A percentile compares a stretch with the other conserved stretches of the same genome.
Conservation (phyloP, 2,113 vertebrate genomes). For the Struthio camelus region DNA sequence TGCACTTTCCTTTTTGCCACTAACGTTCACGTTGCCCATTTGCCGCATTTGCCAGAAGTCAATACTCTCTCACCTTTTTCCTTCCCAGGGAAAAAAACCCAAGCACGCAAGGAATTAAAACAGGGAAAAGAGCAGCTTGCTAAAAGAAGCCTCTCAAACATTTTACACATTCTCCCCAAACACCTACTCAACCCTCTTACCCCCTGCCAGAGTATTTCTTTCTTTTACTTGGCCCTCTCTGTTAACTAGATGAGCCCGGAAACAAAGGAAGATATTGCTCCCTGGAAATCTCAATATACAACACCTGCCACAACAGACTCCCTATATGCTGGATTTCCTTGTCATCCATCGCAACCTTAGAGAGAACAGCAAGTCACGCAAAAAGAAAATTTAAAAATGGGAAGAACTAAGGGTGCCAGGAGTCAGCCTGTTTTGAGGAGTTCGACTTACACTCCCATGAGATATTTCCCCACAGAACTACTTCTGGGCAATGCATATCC, state of each 20-base stretch:
- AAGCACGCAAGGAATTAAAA: background rate
- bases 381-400: background rate
- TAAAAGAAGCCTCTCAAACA: background rate
- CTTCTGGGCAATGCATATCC: rapidly evolving
- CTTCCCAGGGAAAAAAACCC: background rate
- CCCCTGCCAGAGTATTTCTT: background rate
- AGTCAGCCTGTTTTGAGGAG: background rate
- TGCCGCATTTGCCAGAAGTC: background rate
- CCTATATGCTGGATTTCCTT: no score
- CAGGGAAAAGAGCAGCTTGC: background rate
- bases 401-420: background rate
- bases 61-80: background rate
- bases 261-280: background rate
- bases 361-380: rapidly evolving
- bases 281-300: background rate
- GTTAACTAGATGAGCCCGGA: background rate
- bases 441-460: background rate
- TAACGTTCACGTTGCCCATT: background rate
- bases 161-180: background rate
- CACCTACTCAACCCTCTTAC: background rate
- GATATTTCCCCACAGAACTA: background rate
- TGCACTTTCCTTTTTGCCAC: background rate
- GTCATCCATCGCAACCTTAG: background rate
- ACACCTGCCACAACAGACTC: background rate
- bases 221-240: background rate